phyloP scores from a whole-genome alignment of 2,888 invertebrate species.

The Cephus runcator region DNA sequence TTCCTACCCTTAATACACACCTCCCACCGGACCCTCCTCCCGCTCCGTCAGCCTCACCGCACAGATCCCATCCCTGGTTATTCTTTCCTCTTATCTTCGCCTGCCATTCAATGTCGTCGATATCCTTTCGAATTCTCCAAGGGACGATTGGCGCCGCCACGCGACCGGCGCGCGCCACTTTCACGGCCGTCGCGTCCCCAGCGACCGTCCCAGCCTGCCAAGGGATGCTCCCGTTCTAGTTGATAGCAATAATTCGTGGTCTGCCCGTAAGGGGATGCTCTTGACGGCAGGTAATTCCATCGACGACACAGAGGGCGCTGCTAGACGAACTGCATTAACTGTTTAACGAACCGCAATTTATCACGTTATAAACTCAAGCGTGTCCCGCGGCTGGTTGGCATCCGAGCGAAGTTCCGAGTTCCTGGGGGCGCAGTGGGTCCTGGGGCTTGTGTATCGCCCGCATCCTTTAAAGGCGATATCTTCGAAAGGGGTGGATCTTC shows the following conservation, averaged over 20 bases:
- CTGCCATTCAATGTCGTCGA: too few species aligned
- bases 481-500: too few species aligned
- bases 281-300: constrained; percentile 28
- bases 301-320: constrained; percentile 21
- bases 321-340: constrained; percentile 54
- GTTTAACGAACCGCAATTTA: constrained; percentile 59
- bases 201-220: too few species aligned
- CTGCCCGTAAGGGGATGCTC: constrained; percentile 29
- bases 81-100: too few species aligned
- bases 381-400: constrained; percentile 18
- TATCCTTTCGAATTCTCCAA: too few species aligned
- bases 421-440: not conserved
- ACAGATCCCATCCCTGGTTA: too few species aligned
- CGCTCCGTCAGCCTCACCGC: too few species aligned
- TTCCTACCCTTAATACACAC: not conserved
- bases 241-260: not conserved
- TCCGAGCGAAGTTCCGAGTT: not conserved
- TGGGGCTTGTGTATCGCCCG: not conserved
- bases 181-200: too few species aligned
- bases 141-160: too few species aligned
- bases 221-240: not conserved
- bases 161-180: too few species aligned
- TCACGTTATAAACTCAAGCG: constrained; percentile 50
- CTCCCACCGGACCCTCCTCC: too few species aligned
- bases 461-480: not conserved